phyloP scores from a whole-genome alignment of 2,797 vertebrate species.

The Hafferia zeledoni region DNA sequence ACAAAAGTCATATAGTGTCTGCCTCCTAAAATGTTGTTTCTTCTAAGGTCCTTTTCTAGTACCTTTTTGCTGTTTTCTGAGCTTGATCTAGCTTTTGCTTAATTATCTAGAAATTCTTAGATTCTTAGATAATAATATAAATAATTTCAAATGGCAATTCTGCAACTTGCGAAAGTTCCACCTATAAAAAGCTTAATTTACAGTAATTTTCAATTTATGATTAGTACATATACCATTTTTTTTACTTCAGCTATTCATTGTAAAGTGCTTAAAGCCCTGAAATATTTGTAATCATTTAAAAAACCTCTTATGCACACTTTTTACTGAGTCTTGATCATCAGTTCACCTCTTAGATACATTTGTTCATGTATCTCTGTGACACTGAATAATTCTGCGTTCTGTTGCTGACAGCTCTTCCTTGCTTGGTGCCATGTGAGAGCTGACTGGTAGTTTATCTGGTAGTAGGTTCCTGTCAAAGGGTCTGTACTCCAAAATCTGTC shows the following conservation, averaged over 20 bases:
- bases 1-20: not conserved
- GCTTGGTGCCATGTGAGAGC: conserved; percentile 91
- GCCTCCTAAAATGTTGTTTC: not conserved
- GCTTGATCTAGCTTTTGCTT: not conserved
- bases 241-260: not conserved
- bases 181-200: not conserved
- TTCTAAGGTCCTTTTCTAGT: not conserved
- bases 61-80: not conserved
- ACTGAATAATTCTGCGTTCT: conserved; percentile 87
- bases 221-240: not conserved
- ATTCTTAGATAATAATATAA: not conserved
- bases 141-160: not conserved
- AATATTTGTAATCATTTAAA: not conserved
- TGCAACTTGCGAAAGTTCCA: not conserved
- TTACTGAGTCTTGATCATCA: not conserved
- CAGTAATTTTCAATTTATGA: not conserved
- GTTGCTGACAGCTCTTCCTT: conserved; percentile 90
- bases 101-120: not conserved
- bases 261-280: not conserved
- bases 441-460: conserved; percentile 86
- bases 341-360: conserved; percentile 87
- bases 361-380: conserved; percentile 89
- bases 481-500: conserved; percentile 83
- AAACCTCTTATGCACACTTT: not conserved
- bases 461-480: conserved; percentile 83